Conservation (phyloP, 2,113 vertebrate genomes). For the Natator depressus region DNA sequence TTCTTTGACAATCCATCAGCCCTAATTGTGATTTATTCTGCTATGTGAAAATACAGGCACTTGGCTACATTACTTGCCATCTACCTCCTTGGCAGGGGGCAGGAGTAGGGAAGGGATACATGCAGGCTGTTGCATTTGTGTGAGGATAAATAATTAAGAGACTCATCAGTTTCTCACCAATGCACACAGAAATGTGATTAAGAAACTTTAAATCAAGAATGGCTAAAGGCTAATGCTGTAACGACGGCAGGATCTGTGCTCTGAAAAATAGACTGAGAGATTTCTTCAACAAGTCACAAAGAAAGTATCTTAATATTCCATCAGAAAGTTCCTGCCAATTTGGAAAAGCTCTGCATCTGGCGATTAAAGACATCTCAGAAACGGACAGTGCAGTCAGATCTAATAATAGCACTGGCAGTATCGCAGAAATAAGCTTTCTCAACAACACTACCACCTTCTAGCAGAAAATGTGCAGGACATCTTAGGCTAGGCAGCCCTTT, state of each 20-base stretch:
- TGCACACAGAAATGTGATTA: conserved; percentile 69
- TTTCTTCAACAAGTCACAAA: conserved; percentile 42
- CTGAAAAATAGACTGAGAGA: conserved; percentile 45
- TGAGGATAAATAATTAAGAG: conserved; percentile 59
- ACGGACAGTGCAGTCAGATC: conserved; percentile 43
- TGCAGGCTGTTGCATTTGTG: conserved; percentile 28
- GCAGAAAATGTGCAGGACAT: not conserved
- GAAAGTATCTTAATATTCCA: conserved; percentile 55
- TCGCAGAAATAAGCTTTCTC: conserved; percentile 9
- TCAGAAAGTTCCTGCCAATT: conserved; percentile 57
- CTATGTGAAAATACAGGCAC: not conserved
- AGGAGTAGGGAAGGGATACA: not conserved
- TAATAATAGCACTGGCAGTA: conserved; percentile 33
- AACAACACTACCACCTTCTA: not conserved
- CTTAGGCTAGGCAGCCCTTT: conserved; percentile 4
- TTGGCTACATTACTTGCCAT: not conserved
- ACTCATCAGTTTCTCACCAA: conserved; percentile 44
- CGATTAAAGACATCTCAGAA: conserved; percentile 21
- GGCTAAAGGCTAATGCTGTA: conserved; percentile 53
- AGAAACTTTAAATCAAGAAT: conserved; percentile 45
- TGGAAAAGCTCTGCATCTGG: conserved; percentile 48
- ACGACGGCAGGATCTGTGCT: conserved; percentile 52
- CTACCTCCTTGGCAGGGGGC: not conserved
- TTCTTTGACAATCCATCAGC: conserved; percentile 32
- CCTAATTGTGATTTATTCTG: conserved; percentile 50